Evolutionary conservation across 2,888 invertebrate species (phyloP).

Genomic region (Drosophila neotestacea): DNA sequence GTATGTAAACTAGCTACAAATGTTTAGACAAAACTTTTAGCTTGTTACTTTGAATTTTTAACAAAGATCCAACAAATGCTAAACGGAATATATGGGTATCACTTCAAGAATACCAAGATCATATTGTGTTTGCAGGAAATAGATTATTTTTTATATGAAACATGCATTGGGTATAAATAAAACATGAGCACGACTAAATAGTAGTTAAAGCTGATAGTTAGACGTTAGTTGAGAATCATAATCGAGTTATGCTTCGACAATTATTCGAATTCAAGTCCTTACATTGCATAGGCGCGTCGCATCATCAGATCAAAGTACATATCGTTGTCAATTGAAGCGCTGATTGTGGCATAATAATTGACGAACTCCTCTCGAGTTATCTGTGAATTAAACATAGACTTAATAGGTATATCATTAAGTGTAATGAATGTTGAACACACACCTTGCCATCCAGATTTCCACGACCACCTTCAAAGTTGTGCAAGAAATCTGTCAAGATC

Average conservation of each 20-base stretch:
- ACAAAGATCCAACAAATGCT: slow-evolving; percentile 36
- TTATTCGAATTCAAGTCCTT: slow-evolving; percentile 76
- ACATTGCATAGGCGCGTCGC: slow-evolving; percentile 95
- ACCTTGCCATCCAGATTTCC: slow-evolving; percentile 91
- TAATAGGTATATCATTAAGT: background rate
- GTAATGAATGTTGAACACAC: slow-evolving; percentile 29
- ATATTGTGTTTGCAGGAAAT: slow-evolving; percentile 21
- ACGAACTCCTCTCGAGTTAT: slow-evolving; percentile 96
- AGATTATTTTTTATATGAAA: slow-evolving; percentile 44
- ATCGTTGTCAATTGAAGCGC: slow-evolving; percentile 97
- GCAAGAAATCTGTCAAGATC: slow-evolving; percentile 92
- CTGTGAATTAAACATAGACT: slow-evolving; percentile 85
- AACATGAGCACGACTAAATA: slow-evolving; percentile 49
- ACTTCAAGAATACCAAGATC: slow-evolving; percentile 23
- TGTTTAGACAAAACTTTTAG: slow-evolving; percentile 78
- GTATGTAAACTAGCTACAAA: slow-evolving; percentile 69
- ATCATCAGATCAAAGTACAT: slow-evolving; percentile 98
- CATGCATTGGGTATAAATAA: slow-evolving; percentile 50
- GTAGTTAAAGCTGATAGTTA: slow-evolving; percentile 40
- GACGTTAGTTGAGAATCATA: slow-evolving; percentile 23
- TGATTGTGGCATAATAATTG: slow-evolving; percentile 97
- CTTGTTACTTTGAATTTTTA: slow-evolving; percentile 73
- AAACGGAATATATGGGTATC: slow-evolving; percentile 11
- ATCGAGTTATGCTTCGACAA: background rate
- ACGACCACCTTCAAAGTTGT: slow-evolving; percentile 92